Evolutionary conservation across 2,888 invertebrate species (phyloP), one percentile per base, ranked within the genome.

Genomic region (Reticulitermes lucifugus): DNA sequence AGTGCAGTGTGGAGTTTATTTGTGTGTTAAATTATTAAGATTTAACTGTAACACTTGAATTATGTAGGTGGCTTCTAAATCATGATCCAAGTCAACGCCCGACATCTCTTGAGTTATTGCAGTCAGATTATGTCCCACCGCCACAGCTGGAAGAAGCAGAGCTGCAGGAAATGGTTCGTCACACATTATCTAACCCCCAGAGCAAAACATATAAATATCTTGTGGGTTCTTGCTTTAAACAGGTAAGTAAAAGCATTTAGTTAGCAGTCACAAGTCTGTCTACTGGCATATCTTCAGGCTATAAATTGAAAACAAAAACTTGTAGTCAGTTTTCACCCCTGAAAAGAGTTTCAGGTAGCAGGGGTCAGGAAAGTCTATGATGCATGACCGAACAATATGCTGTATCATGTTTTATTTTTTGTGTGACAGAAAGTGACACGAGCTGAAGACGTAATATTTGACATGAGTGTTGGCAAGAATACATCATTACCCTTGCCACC

Each of bases 1-100:
- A 55, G 55, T 18, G 14, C 14, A 55, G 0, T 18, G 1, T 46
- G 12, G 10, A 46, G 9, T 12, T 12, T 5, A 18, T 55, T 14
- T 55, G 55, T 55, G 14, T 55, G 55, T 55, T 12, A 5, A 55
- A 55, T 55, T 18, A 18, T 55, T 55, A 4, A 18, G 18, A 18
- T 18, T 18, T 55, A 0, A 55, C 55, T 55, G 18, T 55, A 55
- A 55, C 9, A 59, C 12, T 59, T 29, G 22, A 41, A 29, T 81
- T 55, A 29, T 65, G 35, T 46, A 93, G 93, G 73, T 96, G 96
- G 96, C 92, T 99, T 6, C 91, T 99, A 84, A 94, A 95, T 90
- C 98, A 99, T 89, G 97, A 98, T 90, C 95, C 97, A 0, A 93
- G 94, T 59, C 92, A 94, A 87, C 93, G 99, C 7, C 98, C 99